These are phyloP conservation scores for Drosophila neocordata DNA, from an alignment of 1,140 invertebrate species.

Conservation along the genomic window DNA sequence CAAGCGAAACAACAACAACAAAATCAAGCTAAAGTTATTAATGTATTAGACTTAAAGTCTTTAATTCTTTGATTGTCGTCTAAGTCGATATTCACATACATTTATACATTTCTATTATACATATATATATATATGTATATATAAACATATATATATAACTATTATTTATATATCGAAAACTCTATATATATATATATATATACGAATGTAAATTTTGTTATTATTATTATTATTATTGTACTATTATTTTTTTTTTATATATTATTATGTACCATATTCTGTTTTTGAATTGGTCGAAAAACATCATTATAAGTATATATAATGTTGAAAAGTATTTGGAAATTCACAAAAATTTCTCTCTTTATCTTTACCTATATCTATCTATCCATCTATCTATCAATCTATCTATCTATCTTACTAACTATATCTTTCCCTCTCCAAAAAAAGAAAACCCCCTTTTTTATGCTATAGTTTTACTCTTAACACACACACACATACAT, in stretches of 20 bases:
- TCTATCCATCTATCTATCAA: not conserved
- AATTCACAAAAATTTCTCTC: slow-evolving; percentile 70
- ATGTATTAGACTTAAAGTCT: slow-evolving; percentile 78
- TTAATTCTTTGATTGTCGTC: slow-evolving; percentile 56
- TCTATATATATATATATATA: no score
- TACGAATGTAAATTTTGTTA: slow-evolving; percentile 57
- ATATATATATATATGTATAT: slow-evolving; percentile 30
- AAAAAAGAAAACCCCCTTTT: not conserved
- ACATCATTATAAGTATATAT: slow-evolving; percentile 7
- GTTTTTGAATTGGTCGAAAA: slow-evolving; percentile 66
- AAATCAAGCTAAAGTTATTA: slow-evolving; percentile 37
- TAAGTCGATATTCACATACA: slow-evolving; percentile 13
- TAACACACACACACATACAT: slow-evolving; percentile 29
- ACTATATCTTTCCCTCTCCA: not conserved
- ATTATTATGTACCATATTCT: slow-evolving; percentile 34
- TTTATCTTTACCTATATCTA: not conserved
- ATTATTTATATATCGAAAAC: not conserved
- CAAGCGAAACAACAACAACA: slow-evolving; percentile 3
- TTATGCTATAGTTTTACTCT: slow-evolving; percentile 28
- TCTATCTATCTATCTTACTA: no score
- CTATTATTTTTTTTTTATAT: slow-evolving; percentile 9
- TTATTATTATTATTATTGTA: slow-evolving; percentile 25
- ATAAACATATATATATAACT: slow-evolving; percentile 27
- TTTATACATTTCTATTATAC: not conserved
- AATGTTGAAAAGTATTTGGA: slow-evolving; percentile 74